A percentile compares a stretch with the other conserved stretches of the same genome.
These are phyloP conservation scores for Siderastrea siderea DNA, from an alignment of 92 coral and sea anemone species.

Conservation along the genomic window DNA sequence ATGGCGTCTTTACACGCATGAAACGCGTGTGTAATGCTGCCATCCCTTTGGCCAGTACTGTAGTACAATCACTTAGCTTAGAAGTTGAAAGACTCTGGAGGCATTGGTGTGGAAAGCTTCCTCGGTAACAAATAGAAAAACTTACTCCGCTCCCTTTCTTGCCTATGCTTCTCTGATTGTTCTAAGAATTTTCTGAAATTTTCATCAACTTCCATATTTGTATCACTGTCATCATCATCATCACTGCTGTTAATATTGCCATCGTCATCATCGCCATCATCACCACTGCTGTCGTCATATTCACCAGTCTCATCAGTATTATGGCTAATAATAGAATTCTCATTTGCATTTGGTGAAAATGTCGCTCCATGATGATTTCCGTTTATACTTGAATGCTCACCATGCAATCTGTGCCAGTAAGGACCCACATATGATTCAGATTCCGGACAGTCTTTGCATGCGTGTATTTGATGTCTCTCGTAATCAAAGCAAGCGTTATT, in stretches of 20 bases:
- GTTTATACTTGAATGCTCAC: background rate
- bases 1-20: too few relatives aligned
- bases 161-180: slow-evolving; percentile 91
- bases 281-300: background rate
- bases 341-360: background rate
- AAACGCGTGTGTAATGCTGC: too few relatives aligned
- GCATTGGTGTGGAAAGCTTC: background rate
- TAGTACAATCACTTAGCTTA: too few relatives aligned
- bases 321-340: background rate
- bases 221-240: slow-evolving; percentile 31
- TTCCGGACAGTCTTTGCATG: slow-evolving; percentile 19
- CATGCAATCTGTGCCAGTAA: background rate
- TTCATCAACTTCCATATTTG: slow-evolving; percentile 82
- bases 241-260: background rate
- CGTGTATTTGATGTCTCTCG: background rate
- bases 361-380: background rate
- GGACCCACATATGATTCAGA: background rate
- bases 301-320: background rate
- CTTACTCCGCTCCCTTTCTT: slow-evolving; percentile 90
- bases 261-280: slow-evolving; percentile 1
- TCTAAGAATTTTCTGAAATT: slow-evolving; percentile 87
- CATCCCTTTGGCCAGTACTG: too few relatives aligned
- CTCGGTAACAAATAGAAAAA: background rate
- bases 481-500: background rate
- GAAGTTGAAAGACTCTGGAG: too few relatives aligned